phyloP scores from a whole-genome alignment of 2,888 invertebrate genomes.

The Heliconius aoede region DNA sequence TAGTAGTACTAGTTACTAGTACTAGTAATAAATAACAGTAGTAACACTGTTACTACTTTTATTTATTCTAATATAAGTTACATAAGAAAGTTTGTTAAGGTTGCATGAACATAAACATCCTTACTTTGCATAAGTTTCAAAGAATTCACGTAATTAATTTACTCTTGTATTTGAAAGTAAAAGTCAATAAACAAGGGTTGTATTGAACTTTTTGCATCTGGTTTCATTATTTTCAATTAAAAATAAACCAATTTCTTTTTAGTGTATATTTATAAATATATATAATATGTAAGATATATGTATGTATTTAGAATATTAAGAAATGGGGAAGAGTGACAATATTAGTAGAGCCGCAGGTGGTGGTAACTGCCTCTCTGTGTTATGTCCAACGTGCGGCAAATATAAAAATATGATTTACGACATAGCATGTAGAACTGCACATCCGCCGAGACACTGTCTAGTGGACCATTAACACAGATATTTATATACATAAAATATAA shows the following conservation, averaged over 20 bases:
- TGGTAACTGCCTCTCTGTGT: slow-evolving; percentile 69
- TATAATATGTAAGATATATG: neutral
- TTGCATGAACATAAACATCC: slow-evolving; percentile 34
- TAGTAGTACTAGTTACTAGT: too few relatives aligned
- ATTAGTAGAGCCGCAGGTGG: slow-evolving; percentile 81
- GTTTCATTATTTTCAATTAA: slow-evolving; percentile 19
- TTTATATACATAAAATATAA: slow-evolving; percentile 43
- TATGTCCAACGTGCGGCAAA: slow-evolving; percentile 66
- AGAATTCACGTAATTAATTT: slow-evolving; percentile 43
- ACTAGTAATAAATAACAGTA: too few relatives aligned
- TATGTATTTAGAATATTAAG: neutral
- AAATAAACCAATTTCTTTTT: neutral
- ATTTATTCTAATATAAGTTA: slow-evolving; percentile 13
- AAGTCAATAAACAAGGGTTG: slow-evolving; percentile 38
- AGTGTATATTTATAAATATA: neutral
- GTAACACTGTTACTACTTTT: slow-evolving; percentile 39
- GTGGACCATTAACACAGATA: slow-evolving; percentile 61
- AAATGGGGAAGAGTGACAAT: slow-evolving; percentile 74
- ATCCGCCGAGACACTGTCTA: slow-evolving; percentile 62
- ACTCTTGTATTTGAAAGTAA: slow-evolving; percentile 41
- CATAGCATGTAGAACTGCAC: slow-evolving; percentile 59
- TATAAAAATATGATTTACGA: slow-evolving; percentile 79
- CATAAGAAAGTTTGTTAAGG: slow-evolving; percentile 25
- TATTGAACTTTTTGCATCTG: slow-evolving; percentile 37
- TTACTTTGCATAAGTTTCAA: slow-evolving; percentile 40